These are phyloP conservation scores for Zaprionus taronus DNA, from an alignment of 1,140 invertebrate genomes.

Conservation along the genomic window DNA sequence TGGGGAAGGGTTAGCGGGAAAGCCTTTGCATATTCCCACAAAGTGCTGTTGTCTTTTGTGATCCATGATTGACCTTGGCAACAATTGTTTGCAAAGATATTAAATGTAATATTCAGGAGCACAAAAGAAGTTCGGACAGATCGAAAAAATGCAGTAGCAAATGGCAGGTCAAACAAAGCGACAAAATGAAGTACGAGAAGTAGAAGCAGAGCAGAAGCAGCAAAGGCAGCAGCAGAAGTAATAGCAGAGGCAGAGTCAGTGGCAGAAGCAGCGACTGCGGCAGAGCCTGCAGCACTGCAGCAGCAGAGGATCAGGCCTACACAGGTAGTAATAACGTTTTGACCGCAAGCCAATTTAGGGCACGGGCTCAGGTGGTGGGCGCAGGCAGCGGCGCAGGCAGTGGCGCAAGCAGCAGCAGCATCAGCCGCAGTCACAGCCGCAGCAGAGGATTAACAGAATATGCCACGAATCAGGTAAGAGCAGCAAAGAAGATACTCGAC, in stretches of 20 bases:
- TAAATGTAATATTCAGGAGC: constrained; percentile 18
- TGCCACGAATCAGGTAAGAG: constrained; percentile 69
- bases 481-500: neutral
- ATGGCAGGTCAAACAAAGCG: constrained; percentile 61
- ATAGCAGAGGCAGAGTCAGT: neutral
- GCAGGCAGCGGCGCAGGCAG: neutral
- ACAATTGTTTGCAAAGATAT: constrained; percentile 61
- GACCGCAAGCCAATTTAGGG: constrained; percentile 83
- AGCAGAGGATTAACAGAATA: neutral
- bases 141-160: constrained; percentile 37
- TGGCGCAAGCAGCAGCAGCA: constrained; percentile 15
- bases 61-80: constrained; percentile 66
- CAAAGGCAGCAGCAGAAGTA: neutral
- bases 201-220: neutral
- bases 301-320: neutral
- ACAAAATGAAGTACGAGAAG: constrained; percentile 4
- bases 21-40: constrained; percentile 12
- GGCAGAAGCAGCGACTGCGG: neutral
- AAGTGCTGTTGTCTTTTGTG: constrained; percentile 27
- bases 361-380: constrained; percentile 51
- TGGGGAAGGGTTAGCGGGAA: neutral
- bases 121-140: constrained; percentile 38
- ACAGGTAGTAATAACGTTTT: constrained; percentile 78
- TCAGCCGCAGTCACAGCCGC: neutral
- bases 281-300: no score